Evolutionary conservation across 2,888 invertebrate genomes (phyloP).

Genomic region (Drosophila sordidapex): DNA sequence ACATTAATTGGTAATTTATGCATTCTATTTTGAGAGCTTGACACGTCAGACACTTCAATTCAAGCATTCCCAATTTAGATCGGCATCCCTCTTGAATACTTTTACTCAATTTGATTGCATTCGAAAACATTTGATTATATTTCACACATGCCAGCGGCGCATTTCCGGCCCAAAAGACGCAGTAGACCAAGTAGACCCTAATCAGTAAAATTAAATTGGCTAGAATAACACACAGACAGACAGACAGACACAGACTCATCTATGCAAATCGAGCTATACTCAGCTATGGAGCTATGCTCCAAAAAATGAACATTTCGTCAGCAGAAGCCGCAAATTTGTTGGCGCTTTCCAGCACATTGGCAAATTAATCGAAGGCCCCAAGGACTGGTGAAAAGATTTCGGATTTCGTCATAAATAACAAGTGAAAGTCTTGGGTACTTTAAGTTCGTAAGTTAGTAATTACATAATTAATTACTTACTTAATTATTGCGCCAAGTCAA

Average conservation of each 20-base stretch:
- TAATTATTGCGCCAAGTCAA: neutral
- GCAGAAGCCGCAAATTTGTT: constrained; percentile 27
- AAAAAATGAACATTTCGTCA: constrained; percentile 60
- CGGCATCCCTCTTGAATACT: neutral
- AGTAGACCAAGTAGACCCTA: constrained; percentile 25
- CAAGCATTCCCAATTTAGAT: neutral
- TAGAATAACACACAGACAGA: constrained; percentile 2
- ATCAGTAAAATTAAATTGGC: constrained; percentile 53
- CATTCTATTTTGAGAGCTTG: constrained; percentile 1
- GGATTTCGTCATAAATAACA: constrained; percentile 1
- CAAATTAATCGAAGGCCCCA: constrained; percentile 36
- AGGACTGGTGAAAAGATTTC: neutral
- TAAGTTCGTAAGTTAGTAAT: neutral
- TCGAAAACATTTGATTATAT: constrained; percentile 32
- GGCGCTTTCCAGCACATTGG: constrained; percentile 31
- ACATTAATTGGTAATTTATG: constrained; percentile 13
- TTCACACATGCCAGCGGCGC: constrained; percentile 46
- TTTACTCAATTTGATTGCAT: neutral
- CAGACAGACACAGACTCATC: neutral
- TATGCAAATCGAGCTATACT: constrained; percentile 57
- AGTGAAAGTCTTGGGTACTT: neutral
- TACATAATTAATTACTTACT: neutral
- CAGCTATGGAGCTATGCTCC: constrained; percentile 8
- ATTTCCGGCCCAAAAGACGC: neutral
- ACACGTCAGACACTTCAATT: constrained; percentile 15